These are phyloP conservation scores for Oxyteleia sp. DNA, from an alignment of 2,888 invertebrate species.

Conservation along the genomic window DNA sequence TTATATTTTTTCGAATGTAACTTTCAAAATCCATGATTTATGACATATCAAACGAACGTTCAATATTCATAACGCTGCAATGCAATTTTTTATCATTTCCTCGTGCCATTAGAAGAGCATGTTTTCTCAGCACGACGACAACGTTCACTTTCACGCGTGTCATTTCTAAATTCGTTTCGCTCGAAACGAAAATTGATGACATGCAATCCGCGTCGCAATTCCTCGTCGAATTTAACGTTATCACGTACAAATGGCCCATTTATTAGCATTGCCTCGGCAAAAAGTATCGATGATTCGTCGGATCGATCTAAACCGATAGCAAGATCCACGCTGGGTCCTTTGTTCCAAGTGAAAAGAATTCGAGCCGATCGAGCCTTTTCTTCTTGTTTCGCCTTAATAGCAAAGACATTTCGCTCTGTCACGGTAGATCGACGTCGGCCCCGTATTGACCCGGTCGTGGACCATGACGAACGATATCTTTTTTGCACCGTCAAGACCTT, in stretches of 20 bases:
- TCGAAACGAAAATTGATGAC: background rate
- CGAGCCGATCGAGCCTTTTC: conserved; percentile 47
- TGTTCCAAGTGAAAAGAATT: conserved; percentile 56
- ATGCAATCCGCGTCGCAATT: background rate
- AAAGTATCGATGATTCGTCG: conserved; percentile 11
- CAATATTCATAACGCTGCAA: background rate
- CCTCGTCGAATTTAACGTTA: background rate
- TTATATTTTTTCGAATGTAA: background rate
- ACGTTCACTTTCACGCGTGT: background rate
- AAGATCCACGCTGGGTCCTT: conserved; percentile 25
- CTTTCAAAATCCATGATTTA: background rate
- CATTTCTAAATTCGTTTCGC: background rate
- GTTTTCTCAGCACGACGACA: background rate
- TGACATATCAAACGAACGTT: background rate
- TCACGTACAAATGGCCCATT: conserved; percentile 12
- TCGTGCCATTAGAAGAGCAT: background rate
- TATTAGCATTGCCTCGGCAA: background rate
- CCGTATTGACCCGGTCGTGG: conserved; percentile 66
- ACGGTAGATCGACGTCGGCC: conserved; percentile 65
- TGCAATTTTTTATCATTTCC: background rate
- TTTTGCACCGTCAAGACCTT: conserved; percentile 64
- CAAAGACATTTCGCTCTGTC: conserved; percentile 68
- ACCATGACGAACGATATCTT: conserved; percentile 70
- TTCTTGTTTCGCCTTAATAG: conserved; percentile 40
- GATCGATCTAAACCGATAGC: conserved; percentile 15